Evolutionary conservation across 2,888 invertebrate genomes (phyloP), one percentile per base, ranked within the genome.

Genomic region (Lydus trimaculatus): DNA sequence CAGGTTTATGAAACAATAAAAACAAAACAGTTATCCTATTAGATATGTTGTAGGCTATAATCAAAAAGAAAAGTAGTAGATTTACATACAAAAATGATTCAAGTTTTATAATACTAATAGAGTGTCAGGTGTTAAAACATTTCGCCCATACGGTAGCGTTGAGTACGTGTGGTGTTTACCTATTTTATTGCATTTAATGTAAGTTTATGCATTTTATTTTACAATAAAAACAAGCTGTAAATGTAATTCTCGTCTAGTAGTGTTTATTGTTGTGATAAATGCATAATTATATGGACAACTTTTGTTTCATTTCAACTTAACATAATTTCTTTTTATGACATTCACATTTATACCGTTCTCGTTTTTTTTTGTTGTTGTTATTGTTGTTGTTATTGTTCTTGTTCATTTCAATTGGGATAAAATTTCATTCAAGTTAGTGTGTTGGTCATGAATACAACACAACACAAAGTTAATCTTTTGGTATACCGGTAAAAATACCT

Each of bases 91-190:
- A 66, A 66, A 65, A 66, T n/a, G 60, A 64, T 60, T 48, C 61
- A 61, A 64, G 63, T 66, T 66, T 70, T 66, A 66, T 64, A 17
- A 36, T 36, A 36, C 13, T 17, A 71, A 71, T 68, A 71, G 43
- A 65, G 71, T 72, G 72, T 71, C 72, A 77, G 77, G 77, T 77
- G 77, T 74, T 76, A 77, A 77, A 77, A 77, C 75, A 76, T 74
- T 74, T 73, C 66, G 63, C 73, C 73, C 72, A 67, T 71, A 67
- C 70, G 61, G 66, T 67, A 66, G 67, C 65, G 63, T 60, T 66
- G 64, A 69, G 73, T 69, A 73, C 73, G 73, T 68, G 72, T 67
- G 63, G 67, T 75, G 73, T 76, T 75, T 75, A 71, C 73, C 62
- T 67, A 65, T 76, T 77, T 77, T 75, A 77, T 76, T 74, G 75